Percentiles rank a stretch among this genome's conserved stretches.
Evolutionary conservation across 1,140 invertebrate species (phyloP).

Genomic region (Pristionchus pacificus): DNA sequence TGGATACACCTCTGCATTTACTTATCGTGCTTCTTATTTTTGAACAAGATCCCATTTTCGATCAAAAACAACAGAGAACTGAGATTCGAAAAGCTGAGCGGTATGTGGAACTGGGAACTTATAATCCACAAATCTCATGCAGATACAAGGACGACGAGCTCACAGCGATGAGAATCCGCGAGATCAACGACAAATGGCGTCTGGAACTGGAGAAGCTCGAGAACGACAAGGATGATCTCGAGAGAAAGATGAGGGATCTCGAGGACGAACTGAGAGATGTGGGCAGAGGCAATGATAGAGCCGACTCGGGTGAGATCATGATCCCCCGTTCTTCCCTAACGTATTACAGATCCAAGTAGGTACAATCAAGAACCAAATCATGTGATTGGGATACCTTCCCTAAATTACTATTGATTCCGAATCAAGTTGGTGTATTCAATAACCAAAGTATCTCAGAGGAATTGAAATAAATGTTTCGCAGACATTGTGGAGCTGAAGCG

Average conservation of each 20-base stretch:
- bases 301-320: too few relatives aligned
- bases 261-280: conserved; percentile 50
- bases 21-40: too few relatives aligned
- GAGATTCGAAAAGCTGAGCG: conserved; percentile 10
- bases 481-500: conserved; percentile 49
- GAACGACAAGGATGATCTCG: conserved; percentile 55
- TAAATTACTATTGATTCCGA: too few relatives aligned
- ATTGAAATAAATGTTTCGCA: too few relatives aligned
- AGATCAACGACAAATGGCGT: conserved; percentile 56
- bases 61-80: conserved; percentile 18
- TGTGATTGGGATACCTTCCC: too few relatives aligned
- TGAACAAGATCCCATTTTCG: too few relatives aligned
- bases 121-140: background rate
- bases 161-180: conserved; percentile 49
- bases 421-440: too few relatives aligned
- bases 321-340: too few relatives aligned
- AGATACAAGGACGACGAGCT: conserved; percentile 51
- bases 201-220: conserved; percentile 52
- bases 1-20: too few relatives aligned
- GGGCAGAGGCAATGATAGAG: conserved; percentile 41
- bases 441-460: too few relatives aligned
- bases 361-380: too few relatives aligned
- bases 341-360: too few relatives aligned
- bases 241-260: conserved; percentile 46
- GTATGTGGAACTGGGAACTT: conserved; percentile 11